A percentile compares a stretch with the other conserved stretches of the same genome.
Evolutionary conservation across 1,140 invertebrate species (phyloP).

Genomic region (Eciton burchellii): DNA sequence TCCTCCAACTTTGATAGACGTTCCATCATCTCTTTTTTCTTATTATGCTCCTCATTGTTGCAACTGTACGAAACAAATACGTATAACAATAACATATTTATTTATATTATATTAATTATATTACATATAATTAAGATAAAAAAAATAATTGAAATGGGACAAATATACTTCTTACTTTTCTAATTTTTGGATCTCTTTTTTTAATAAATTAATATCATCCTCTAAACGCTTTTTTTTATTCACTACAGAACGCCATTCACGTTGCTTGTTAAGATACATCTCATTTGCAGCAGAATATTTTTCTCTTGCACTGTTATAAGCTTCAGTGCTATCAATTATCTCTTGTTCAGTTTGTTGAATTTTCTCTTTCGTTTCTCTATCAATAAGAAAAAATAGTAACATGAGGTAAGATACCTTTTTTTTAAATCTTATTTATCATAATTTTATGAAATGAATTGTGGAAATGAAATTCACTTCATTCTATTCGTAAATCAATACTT

Average conservation of each 20-base stretch:
- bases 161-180: conserved; percentile 73
- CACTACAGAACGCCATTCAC: conserved; percentile 59
- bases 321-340: conserved; percentile 56
- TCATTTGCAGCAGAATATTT: conserved; percentile 65
- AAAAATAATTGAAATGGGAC: conserved; percentile 21
- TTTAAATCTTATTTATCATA: not conserved
- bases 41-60: conserved; percentile 62
- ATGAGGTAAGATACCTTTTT: no score
- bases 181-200: conserved; percentile 75
- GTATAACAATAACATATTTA: not conserved
- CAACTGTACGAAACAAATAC: conserved; percentile 24
- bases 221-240: conserved; percentile 71
- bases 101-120: not conserved
- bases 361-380: conserved; percentile 69
- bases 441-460: not conserved
- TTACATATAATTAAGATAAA: conserved; percentile 13
- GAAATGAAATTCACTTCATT: not conserved
- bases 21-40: conserved; percentile 67
- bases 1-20: conserved; percentile 73
- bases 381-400: conserved; percentile 31
- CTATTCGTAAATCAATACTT: conserved; percentile 41
- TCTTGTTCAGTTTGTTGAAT: conserved; percentile 70
- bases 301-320: conserved; percentile 66
- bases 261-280: conserved; percentile 62
- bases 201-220: conserved; percentile 73